phyloP scores from a whole-genome alignment of 2,797 vertebrate species.

The Chaetodon trifasciatus region DNA sequence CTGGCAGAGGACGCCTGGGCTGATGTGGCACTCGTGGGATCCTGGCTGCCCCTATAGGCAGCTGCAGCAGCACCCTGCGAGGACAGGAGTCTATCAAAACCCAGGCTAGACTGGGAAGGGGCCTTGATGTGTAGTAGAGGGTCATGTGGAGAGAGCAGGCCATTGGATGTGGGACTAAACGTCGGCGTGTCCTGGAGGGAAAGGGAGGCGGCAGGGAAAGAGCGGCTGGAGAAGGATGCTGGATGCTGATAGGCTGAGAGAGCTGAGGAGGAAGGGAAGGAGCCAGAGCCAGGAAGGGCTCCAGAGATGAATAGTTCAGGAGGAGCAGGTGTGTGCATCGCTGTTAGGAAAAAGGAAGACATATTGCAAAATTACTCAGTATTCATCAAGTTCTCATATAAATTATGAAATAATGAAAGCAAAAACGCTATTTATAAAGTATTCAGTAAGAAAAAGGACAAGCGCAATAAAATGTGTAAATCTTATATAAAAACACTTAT shows the following conservation, averaged over 20 bases:
- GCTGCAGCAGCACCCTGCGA: slow-evolving; percentile 87
- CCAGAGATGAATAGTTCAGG: slow-evolving; percentile 97
- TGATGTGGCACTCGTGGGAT: slow-evolving; percentile 86
- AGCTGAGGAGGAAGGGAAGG: slow-evolving; percentile 94
- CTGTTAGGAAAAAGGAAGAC: slow-evolving; percentile 80
- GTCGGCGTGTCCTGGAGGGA: slow-evolving; percentile 94
- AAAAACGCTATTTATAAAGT: background rate
- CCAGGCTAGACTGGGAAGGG: slow-evolving; percentile 91
- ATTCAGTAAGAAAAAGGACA: background rate
- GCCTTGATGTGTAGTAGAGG: slow-evolving; percentile 95
- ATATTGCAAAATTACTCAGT: slow-evolving; percentile 60
- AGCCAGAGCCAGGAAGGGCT: slow-evolving; percentile 93
- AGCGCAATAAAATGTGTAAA: background rate
- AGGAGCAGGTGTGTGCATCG: slow-evolving; percentile 96
- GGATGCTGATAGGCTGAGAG: slow-evolving; percentile 97
- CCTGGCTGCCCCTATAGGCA: slow-evolving; percentile 88
- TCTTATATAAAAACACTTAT: slow-evolving; percentile 2
- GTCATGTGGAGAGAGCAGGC: slow-evolving; percentile 94
- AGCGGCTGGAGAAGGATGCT: slow-evolving; percentile 93
- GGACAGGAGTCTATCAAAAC: slow-evolving; percentile 93
- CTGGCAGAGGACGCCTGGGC: slow-evolving; percentile 89
- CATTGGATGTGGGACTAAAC: slow-evolving; percentile 96
- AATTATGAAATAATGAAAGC: background rate
- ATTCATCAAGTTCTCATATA: slow-evolving; percentile 27
- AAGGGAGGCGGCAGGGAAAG: slow-evolving; percentile 93